These are phyloP conservation scores for Bettongia penicillata DNA, from an alignment of 2,113 vertebrate species.

Conservation along the genomic window DNA sequence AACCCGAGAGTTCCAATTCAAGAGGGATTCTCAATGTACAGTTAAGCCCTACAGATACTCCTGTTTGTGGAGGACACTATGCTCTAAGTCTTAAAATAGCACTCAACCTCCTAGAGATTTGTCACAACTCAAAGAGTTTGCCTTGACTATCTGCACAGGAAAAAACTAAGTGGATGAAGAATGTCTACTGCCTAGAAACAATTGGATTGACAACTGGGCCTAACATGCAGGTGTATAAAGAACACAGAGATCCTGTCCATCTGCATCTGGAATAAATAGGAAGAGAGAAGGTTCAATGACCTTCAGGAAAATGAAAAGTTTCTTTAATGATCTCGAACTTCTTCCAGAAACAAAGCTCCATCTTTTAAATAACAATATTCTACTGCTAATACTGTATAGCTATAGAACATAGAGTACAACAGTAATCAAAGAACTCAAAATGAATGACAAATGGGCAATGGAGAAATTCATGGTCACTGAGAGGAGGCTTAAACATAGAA, in stretches of 20 bases:
- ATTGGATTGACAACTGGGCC: not conserved
- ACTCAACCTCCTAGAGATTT: not conserved
- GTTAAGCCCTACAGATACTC: not conserved
- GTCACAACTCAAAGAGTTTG: not conserved
- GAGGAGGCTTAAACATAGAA: not conserved
- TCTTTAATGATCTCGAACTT: not conserved
- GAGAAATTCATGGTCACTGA: not conserved
- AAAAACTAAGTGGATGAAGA: not conserved
- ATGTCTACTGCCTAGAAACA: not conserved
- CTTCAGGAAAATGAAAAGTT: not conserved
- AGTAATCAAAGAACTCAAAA: not conserved
- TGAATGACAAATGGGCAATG: not conserved
- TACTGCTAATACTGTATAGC: not conserved
- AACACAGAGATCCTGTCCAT: not conserved
- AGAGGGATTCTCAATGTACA: not conserved
- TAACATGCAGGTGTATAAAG: not conserved
- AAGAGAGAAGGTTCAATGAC: not conserved
- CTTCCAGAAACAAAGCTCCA: not conserved
- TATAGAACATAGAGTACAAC: not conserved
- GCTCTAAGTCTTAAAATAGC: not conserved
- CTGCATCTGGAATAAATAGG: not conserved
- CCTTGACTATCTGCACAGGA: too few species aligned
- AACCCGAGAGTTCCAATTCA: not conserved
- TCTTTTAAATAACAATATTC: not conserved
- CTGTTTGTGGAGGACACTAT: not conserved